Percentiles rank a stretch among this genome's conserved stretches.
Evolutionary conservation across 1,140 invertebrate genomes (phyloP).

Genomic region (Fopius arisanus): DNA sequence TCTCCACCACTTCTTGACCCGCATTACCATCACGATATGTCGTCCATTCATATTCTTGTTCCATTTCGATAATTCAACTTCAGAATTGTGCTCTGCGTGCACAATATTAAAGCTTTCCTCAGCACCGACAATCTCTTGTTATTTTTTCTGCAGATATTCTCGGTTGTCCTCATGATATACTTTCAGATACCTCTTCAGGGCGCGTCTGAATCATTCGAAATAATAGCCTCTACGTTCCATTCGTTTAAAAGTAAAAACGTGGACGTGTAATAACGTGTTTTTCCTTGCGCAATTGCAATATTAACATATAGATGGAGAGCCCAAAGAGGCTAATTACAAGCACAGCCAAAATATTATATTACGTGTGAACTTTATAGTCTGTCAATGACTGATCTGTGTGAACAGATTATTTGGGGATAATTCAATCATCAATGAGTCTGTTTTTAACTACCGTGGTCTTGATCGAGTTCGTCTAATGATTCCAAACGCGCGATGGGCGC

Average conservation of each 20-base stretch:
- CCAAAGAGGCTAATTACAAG: constrained; percentile 22
- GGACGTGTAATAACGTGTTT: constrained; percentile 10
- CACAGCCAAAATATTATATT: constrained; percentile 24
- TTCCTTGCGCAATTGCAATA: not conserved
- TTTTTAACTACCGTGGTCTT: constrained; percentile 58
- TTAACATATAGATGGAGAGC: constrained; percentile 13
- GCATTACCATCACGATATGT: not conserved
- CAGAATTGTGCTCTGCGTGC: not conserved
- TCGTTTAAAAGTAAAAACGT: constrained; percentile 18
- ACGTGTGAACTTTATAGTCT: not conserved
- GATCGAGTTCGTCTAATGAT: constrained; percentile 73
- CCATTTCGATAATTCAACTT: not conserved
- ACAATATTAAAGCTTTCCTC: too few relatives aligned
- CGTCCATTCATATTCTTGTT: not conserved
- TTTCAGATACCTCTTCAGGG: not conserved
- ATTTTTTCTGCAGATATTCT: too few relatives aligned
- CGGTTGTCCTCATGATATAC: not conserved
- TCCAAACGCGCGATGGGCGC: constrained; percentile 74
- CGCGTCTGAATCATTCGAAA: not conserved
- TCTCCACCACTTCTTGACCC: not conserved
- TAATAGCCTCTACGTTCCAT: not conserved
- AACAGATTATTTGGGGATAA: not conserved
- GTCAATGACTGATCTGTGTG: not conserved
- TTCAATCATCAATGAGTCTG: not conserved
- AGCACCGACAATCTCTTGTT: too few relatives aligned